phyloP scores from a whole-genome alignment of 2,797 vertebrate genomes.

The Emys orbicularis region DNA sequence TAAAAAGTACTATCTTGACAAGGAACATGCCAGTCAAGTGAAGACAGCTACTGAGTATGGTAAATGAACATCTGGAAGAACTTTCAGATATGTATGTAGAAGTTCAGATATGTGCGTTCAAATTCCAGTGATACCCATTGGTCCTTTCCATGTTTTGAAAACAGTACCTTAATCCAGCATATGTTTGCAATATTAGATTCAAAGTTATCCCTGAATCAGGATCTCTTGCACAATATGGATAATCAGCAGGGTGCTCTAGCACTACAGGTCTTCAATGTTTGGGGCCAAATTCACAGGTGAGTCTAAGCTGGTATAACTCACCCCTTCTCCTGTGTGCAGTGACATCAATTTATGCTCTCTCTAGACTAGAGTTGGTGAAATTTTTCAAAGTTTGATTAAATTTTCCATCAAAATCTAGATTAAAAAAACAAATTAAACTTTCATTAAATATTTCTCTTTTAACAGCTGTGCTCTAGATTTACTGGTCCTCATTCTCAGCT shows the following conservation, averaged over 20 bases:
- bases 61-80: neutral
- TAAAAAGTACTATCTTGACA: neutral
- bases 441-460: neutral
- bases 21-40: neutral
- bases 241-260: neutral
- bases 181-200: accelerated
- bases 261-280: neutral
- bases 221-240: neutral
- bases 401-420: neutral
- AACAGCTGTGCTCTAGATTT: neutral
- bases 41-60: neutral
- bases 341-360: neutral
- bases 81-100: neutral
- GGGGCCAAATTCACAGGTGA: neutral
- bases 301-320: neutral
- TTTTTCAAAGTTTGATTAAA: neutral
- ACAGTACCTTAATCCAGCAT: neutral
- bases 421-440: no score
- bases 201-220: neutral
- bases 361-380: neutral
- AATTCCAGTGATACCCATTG: neutral
- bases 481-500: neutral
- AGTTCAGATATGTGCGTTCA: neutral
- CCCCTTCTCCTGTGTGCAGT: no score
- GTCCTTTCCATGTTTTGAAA: neutral